These are phyloP conservation scores for Machimus rusticus DNA, from an alignment of 2,888 invertebrate species.

Conservation along the genomic window DNA sequence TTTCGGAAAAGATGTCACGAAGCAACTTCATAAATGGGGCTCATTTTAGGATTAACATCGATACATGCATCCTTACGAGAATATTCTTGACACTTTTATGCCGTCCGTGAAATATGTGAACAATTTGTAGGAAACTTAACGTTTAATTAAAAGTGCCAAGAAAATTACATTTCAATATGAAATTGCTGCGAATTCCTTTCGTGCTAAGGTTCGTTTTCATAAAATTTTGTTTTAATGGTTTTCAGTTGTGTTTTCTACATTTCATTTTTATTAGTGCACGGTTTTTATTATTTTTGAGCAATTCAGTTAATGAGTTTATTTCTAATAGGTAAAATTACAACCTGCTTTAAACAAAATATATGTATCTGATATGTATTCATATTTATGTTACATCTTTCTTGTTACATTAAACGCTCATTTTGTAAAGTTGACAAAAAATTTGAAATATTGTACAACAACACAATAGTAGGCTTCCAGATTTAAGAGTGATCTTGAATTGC, in stretches of 20 bases:
- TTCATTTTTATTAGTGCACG: not conserved
- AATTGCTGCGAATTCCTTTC: slow-evolving; percentile 17
- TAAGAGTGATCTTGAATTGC: too few species aligned
- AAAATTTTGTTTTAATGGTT: not conserved
- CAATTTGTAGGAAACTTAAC: not conserved
- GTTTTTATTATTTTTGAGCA: not conserved
- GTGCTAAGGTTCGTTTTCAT: not conserved
- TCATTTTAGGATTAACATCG: not conserved
- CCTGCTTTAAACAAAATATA: too few species aligned
- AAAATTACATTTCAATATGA: not conserved
- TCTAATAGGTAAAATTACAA: too few species aligned
- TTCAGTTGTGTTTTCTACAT: not conserved
- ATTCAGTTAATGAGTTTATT: not conserved
- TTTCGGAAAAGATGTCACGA: not conserved
- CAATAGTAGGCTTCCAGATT: too few species aligned
- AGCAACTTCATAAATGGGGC: slow-evolving; percentile 22
- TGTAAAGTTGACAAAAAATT: not conserved
- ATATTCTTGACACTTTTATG: not conserved
- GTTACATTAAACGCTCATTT: not conserved
- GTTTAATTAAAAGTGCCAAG: not conserved
- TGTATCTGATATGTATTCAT: too few species aligned
- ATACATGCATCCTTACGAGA: not conserved
- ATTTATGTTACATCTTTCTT: too few species aligned
- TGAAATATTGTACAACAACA: too few species aligned
- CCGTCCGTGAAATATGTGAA: not conserved